Evolutionary conservation across 2,113 vertebrate genomes (phyloP).

Genomic region (Lutjanus erythropterus): DNA sequence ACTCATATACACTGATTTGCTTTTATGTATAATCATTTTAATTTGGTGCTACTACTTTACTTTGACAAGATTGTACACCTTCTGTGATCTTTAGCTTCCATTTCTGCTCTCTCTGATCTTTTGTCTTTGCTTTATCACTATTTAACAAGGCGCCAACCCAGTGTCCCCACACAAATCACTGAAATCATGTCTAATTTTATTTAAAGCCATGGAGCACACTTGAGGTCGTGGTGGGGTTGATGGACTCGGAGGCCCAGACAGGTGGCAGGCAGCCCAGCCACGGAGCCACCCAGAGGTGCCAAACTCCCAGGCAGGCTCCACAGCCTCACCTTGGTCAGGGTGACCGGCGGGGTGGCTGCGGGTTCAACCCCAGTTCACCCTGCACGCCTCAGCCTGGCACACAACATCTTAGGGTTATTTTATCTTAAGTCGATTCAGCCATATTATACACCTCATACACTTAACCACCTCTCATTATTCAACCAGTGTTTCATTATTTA

Average conservation of each 20-base stretch:
- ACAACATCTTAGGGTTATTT: not conserved
- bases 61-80: not conserved
- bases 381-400: slow-evolving; percentile 56
- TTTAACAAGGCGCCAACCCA: not conserved
- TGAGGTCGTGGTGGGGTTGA: slow-evolving; percentile 56
- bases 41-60: not conserved
- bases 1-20: not conserved
- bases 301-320: slow-evolving; percentile 76
- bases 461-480: not conserved
- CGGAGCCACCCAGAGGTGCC: slow-evolving; percentile 77
- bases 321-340: slow-evolving; percentile 72
- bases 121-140: not conserved
- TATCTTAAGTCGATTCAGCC: not conserved
- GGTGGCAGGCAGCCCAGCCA: slow-evolving; percentile 74
- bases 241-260: slow-evolving; percentile 67
- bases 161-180: not conserved
- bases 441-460: not conserved
- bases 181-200: slow-evolving; percentile 1
- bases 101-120: not conserved
- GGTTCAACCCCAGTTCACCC: slow-evolving; percentile 74
- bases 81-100: not conserved
- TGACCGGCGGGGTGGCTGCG: slow-evolving; percentile 43
- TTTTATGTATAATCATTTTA: not conserved
- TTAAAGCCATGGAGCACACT: slow-evolving; percentile 14
- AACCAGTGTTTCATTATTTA: not conserved